These are phyloP conservation scores for Drosophila pseudotakahashii DNA, from an alignment of 2,888 invertebrate species.

Conservation along the genomic window DNA sequence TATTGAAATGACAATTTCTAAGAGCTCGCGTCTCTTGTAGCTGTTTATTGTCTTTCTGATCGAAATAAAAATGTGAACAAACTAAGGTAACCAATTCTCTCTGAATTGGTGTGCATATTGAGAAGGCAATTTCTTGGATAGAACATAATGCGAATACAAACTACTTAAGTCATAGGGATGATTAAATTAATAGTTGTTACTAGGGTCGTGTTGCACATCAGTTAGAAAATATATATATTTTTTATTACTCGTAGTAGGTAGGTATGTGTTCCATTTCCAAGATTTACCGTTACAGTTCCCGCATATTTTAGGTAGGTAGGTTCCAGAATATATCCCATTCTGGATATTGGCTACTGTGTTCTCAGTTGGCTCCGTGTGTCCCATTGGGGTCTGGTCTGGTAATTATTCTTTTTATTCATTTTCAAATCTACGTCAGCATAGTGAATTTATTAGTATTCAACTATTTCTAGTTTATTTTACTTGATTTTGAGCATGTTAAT, in stretches of 20 bases:
- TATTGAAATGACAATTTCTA: conserved; percentile 67
- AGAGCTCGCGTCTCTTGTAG: conserved; percentile 39
- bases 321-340: conserved; percentile 18
- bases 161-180: conserved; percentile 27
- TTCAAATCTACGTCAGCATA: conserved; percentile 32
- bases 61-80: conserved; percentile 42
- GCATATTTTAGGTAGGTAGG: conserved; percentile 41
- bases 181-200: conserved; percentile 24
- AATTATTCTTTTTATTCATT: conserved; percentile 4
- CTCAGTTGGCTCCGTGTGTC: conserved; percentile 19
- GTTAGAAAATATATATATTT: conserved; percentile 30
- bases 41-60: conserved; percentile 66
- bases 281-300: conserved; percentile 6
- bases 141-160: conserved; percentile 24
- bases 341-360: conserved; percentile 30
- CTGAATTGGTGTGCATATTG: conserved; percentile 51
- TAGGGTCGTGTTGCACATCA: conserved; percentile 19
- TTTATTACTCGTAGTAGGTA: conserved; percentile 37
- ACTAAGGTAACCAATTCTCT: conserved; percentile 12
- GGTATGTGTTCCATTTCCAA: conserved; percentile 26
- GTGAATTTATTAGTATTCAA: conserved; percentile 6
- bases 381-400: conserved; percentile 2
- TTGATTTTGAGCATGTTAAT: conserved; percentile 39
- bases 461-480: conserved; percentile 15
- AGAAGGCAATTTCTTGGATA: conserved; percentile 72